These are phyloP conservation scores for Sebastolobus alascanus DNA, from an alignment of 2,797 vertebrate genomes.

Conservation along the genomic window DNA sequence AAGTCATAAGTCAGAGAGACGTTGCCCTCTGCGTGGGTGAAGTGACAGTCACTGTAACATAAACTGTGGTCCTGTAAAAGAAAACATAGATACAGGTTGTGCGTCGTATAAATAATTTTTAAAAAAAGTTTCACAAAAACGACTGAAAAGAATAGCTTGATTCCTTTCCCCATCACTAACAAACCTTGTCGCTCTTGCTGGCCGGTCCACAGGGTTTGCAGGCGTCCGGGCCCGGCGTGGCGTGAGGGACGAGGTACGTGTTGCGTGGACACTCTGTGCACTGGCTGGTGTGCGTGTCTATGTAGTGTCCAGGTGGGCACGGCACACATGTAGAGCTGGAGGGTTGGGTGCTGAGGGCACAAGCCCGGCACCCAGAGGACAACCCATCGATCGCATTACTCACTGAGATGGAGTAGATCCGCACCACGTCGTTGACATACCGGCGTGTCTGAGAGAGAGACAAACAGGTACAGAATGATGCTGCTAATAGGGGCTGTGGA, in stretches of 20 bases:
- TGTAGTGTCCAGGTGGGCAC: conserved; percentile 94
- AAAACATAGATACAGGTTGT: background rate
- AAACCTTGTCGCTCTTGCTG: conserved; percentile 91
- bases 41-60: conserved; percentile 94
- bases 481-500: background rate
- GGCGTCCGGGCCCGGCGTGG: conserved; percentile 87
- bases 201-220: conserved; percentile 94
- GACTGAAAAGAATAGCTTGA: background rate
- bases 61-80: conserved; percentile 90
- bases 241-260: conserved; percentile 91
- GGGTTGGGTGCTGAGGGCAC: conserved; percentile 89
- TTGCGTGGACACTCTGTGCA: conserved; percentile 92
- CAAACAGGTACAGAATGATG: background rate
- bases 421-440: conserved; percentile 90
- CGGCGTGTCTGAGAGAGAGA: conserved; percentile 85
- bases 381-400: conserved; percentile 92
- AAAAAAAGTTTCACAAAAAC: background rate
- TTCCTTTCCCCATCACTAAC: background rate
- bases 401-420: conserved; percentile 93
- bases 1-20: conserved; percentile 91
- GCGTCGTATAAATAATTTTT: background rate
- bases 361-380: conserved; percentile 91
- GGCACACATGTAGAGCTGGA: conserved; percentile 92
- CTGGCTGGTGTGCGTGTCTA: conserved; percentile 89
- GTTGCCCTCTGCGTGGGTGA: conserved; percentile 88